phyloP scores from a whole-genome alignment of 2,113 vertebrate species.

The Castor canadensis region DNA sequence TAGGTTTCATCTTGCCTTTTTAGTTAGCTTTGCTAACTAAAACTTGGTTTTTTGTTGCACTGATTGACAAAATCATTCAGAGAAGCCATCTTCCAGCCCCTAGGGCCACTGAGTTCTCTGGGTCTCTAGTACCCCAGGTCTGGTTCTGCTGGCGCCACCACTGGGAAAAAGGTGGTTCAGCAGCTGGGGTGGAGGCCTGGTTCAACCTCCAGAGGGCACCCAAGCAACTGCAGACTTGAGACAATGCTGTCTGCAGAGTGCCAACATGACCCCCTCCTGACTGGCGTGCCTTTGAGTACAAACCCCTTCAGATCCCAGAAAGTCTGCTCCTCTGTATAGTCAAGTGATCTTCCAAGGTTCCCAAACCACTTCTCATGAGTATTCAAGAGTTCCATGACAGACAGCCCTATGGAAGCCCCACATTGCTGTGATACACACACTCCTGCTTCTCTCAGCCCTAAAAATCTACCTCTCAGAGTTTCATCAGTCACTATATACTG shows the following conservation, averaged over 20 bases:
- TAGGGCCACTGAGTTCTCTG: neutral
- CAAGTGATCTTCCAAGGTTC: conserved; percentile 75
- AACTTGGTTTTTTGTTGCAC: neutral
- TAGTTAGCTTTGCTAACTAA: neutral
- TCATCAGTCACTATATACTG: conserved; percentile 81
- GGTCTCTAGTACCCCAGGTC: no score
- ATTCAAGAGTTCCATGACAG: no score
- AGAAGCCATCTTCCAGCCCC: neutral
- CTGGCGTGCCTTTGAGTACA: conserved; percentile 94
- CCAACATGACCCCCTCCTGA: conserved; percentile 93
- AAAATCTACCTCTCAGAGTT: conserved; percentile 87
- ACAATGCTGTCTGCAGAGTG: conserved; percentile 96
- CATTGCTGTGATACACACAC: conserved; percentile 83
- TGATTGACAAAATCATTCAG: neutral
- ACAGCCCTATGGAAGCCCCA: no score
- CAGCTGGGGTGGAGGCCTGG: no score
- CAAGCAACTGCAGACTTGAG: conserved; percentile 96
- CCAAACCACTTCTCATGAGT: conserved; percentile 66
- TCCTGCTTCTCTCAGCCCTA: conserved; percentile 82
- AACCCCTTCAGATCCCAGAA: conserved; percentile 97
- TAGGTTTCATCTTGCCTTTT: neutral
- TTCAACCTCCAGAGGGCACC: conserved; percentile 65
- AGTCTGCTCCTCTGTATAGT: conserved; percentile 97
- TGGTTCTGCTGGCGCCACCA: neutral
- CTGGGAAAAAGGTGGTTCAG: neutral